Evolutionary conservation across 2,797 vertebrate species (phyloP), one percentile per base, ranked within the genome.

Genomic region (Myripristis jacobus): DNA sequence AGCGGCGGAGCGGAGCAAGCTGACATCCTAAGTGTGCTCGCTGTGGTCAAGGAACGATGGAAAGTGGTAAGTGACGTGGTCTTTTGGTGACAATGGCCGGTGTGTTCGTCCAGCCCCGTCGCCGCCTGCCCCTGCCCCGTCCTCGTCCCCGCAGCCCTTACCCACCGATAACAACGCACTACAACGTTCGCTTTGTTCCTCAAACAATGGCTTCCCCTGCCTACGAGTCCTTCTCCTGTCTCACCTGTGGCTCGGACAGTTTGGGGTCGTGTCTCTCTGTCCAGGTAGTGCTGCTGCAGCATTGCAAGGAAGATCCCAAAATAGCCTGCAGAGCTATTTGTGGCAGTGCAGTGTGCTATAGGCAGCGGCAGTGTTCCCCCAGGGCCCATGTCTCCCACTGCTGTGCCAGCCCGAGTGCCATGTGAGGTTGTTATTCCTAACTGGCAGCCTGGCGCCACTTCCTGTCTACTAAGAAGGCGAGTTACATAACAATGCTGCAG

Each of bases 21-120:
- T 46, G 98, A 99, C 93, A 96, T 99, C 91, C 96, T 99, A 67
- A 96, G 91, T 81, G 94, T 96, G 87, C 95, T 96, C 90, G 94
- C 96, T 81, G 83, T 99, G 83, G 98, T 99, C 81, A 99, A 98
- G 92, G 98, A 99, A 88, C 94, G 98, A 97, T 99, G 98, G 98
- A 99, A 99, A 93, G 98, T 99, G 95, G 98, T 99, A 81, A 95
- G 97, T 94, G 73, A 66, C 15, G 34, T 34, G 51, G 43, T 38
- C 13, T 18, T 29, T 29, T 25, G 0, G 25, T 31, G 19, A 90
- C 86, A 90, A 88, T 81, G 38, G 79, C 16, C 73, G 1, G 21
- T 19, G 73, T 85, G 77, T 87, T 52, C 51, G 25, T 64, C 18
- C 70, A 44, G 73, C 66, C 25, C 86, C 54, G 18, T 84, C 88